Conservation (phyloP, 2,888 invertebrate species). For the Phorcus lineatus region DNA sequence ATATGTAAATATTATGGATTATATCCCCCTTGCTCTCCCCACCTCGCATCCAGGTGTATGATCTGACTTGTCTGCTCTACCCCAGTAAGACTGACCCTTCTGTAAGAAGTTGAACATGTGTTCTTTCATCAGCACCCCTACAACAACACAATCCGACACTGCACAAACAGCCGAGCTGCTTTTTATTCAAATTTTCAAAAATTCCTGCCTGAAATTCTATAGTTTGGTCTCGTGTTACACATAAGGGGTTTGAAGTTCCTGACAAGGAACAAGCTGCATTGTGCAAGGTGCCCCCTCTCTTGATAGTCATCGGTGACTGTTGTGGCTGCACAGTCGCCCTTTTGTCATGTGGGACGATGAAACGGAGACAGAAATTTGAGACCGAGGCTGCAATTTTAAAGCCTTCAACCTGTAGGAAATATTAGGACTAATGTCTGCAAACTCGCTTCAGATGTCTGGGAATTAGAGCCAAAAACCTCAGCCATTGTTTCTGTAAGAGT, state of each 20-base stretch:
- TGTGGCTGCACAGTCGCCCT: neutral
- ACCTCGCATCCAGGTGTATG: too few relatives aligned
- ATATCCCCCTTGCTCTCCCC: too few relatives aligned
- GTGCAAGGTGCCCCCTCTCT: neutral
- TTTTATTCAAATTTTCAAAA: neutral
- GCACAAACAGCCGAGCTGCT: neutral
- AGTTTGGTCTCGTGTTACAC: neutral
- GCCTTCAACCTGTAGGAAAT: neutral
- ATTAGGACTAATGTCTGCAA: neutral
- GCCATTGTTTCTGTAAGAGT: too few relatives aligned
- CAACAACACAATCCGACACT: slow-evolving; percentile 1
- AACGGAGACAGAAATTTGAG: neutral
- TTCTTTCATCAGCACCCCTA: neutral
- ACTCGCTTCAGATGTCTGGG: neutral
- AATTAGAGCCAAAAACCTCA: neutral
- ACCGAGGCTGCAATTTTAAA: neutral
- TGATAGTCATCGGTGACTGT: neutral
- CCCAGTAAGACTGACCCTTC: too few relatives aligned
- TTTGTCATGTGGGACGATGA: neutral
- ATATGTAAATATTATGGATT: too few relatives aligned
- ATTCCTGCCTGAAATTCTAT: neutral
- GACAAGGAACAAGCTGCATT: neutral
- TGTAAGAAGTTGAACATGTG: too few relatives aligned
- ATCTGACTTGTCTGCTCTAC: too few relatives aligned
- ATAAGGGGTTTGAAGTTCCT: neutral